Evolutionary conservation across 1,140 invertebrate genomes (phyloP).

Genomic region (Lucilia sericata): DNA sequence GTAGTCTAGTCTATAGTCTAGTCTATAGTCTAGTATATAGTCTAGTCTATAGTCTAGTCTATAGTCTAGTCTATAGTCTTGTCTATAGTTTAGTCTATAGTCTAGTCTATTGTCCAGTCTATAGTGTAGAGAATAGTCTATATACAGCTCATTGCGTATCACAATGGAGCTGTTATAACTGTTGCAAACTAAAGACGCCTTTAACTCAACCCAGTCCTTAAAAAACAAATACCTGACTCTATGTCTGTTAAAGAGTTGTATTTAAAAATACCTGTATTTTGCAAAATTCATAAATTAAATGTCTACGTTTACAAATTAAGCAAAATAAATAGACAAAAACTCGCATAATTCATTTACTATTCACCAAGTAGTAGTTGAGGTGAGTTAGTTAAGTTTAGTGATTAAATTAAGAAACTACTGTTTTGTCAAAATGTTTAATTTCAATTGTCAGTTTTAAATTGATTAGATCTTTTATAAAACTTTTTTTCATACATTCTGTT

Average conservation of each 20-base stretch:
- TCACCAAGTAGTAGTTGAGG: background rate
- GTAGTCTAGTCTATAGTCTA: too few species aligned
- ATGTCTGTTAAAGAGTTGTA: background rate
- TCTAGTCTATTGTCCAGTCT: too few species aligned
- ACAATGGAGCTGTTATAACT: too few species aligned
- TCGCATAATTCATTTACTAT: background rate
- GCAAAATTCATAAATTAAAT: background rate
- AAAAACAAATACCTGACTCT: background rate
- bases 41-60: too few species aligned
- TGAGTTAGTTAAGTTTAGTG: background rate
- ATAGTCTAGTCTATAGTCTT: too few species aligned
- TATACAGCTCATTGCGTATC: too few species aligned
- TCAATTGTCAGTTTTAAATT: background rate
- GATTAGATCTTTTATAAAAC: background rate
- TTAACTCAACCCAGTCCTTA: background rate
- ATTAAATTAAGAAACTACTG: conserved; percentile 3
- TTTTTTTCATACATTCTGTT: background rate
- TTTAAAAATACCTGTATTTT: background rate
- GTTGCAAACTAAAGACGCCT: too few species aligned
- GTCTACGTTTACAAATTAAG: background rate
- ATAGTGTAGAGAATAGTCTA: too few species aligned
- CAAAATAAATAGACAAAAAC: background rate
- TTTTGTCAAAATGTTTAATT: conserved; percentile 29
- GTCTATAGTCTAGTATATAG: too few species aligned
- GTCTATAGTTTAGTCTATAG: too few species aligned